Conservation (phyloP, 2,888 invertebrate species). For the Allophyes oxyacanthae region DNA sequence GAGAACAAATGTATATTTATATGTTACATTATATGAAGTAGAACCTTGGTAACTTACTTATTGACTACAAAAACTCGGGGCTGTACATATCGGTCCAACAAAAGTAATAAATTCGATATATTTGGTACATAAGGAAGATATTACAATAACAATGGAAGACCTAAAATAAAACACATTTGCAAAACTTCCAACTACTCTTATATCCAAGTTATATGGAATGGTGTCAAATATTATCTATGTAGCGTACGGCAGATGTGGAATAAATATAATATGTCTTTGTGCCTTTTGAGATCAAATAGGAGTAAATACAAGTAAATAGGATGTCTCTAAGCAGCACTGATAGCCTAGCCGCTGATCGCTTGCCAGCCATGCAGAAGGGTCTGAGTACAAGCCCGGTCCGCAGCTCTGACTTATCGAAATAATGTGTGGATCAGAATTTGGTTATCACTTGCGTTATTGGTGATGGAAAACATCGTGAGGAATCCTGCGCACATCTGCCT, state of each 20-base stretch:
- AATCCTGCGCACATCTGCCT: too few relatives aligned
- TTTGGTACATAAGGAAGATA: slow-evolving; percentile 38
- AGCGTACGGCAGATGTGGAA: not conserved
- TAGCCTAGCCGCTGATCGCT: too few relatives aligned
- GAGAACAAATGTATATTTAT: too few relatives aligned
- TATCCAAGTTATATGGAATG: slow-evolving; percentile 44
- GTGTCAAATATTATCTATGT: slow-evolving; percentile 41
- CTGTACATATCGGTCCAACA: slow-evolving; percentile 16
- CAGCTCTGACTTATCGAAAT: too few relatives aligned
- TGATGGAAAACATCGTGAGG: too few relatives aligned
- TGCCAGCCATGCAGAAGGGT: too few relatives aligned
- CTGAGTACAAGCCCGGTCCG: too few relatives aligned
- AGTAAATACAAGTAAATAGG: too few relatives aligned
- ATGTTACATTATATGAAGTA: not conserved
- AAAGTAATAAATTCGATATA: slow-evolving; percentile 55
- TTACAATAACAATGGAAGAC: slow-evolving; percentile 51
- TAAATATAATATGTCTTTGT: slow-evolving; percentile 11
- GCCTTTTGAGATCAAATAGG: too few relatives aligned
- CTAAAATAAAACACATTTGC: slow-evolving; percentile 29
- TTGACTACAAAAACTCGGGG: slow-evolving; percentile 33
- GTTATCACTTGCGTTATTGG: too few relatives aligned
- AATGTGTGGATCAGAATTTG: too few relatives aligned
- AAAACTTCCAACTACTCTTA: slow-evolving; percentile 42
- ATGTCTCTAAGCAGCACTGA: too few relatives aligned
- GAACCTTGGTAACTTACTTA: slow-evolving; percentile 36